These are phyloP conservation scores for Seriola dumerili DNA, from an alignment of 2,113 vertebrate genomes.

Conservation along the genomic window DNA sequence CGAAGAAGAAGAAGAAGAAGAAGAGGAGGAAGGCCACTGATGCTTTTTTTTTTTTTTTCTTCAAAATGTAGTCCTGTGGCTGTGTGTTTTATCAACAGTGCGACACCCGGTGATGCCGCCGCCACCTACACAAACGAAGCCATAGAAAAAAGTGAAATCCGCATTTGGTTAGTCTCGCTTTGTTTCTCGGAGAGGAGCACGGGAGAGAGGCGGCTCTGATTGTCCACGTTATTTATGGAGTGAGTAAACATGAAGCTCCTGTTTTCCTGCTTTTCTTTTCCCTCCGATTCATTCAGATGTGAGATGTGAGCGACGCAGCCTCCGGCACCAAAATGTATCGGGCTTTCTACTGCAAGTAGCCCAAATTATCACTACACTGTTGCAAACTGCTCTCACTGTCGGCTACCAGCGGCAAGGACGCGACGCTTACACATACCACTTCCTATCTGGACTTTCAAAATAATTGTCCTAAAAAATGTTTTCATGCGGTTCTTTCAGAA, in stretches of 20 bases:
- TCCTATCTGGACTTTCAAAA: conserved; percentile 48
- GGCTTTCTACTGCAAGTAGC: neutral
- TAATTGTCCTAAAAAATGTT: neutral
- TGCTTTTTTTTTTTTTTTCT: too few relatives aligned
- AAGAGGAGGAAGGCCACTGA: neutral
- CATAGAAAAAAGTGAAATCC: conserved; percentile 32
- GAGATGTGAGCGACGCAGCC: neutral
- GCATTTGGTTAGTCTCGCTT: conserved; percentile 41
- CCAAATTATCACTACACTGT: conserved; percentile 7
- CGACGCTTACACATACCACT: neutral
- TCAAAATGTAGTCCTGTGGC: neutral
- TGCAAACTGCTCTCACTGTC: conserved; percentile 29
- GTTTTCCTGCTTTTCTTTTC: neutral
- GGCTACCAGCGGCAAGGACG: neutral
- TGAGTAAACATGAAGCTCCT: too few relatives aligned
- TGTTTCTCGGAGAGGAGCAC: conserved; percentile 22
- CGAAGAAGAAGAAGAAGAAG: neutral
- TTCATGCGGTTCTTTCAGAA: neutral
- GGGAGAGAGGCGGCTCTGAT: neutral
- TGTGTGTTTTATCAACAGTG: neutral
- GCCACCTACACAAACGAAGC: conserved; percentile 36
- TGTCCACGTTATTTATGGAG: neutral
- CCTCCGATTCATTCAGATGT: neutral
- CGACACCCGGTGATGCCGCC: conserved; percentile 34
- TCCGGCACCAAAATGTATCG: neutral